Conservation (phyloP, 2,113 vertebrate species). For the Procavia capensis region DNA sequence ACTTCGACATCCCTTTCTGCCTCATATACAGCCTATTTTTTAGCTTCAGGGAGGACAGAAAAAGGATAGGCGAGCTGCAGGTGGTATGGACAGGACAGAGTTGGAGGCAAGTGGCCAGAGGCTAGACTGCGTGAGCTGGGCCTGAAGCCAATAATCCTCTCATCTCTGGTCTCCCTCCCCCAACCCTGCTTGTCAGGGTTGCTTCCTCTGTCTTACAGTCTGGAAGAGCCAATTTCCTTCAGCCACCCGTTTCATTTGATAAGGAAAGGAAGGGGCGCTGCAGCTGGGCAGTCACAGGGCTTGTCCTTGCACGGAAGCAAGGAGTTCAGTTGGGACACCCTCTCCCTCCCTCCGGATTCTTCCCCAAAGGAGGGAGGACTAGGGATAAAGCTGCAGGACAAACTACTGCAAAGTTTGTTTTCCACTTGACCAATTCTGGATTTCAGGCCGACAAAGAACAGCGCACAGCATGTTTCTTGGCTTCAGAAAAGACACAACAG, state of each 20-base stretch:
- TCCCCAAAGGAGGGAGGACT: background rate
- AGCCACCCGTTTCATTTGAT: conserved; percentile 42
- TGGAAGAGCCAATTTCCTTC: conserved; percentile 60
- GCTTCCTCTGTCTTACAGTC: conserved; percentile 43
- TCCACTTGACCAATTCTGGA: conserved; percentile 37
- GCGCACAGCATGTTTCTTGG: background rate
- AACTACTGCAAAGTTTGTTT: conserved; percentile 12
- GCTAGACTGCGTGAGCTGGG: background rate
- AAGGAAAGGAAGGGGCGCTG: background rate
- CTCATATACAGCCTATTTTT: no score
- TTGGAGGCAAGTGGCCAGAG: background rate
- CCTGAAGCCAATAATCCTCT: background rate
- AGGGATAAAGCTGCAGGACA: background rate
- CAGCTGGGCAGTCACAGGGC: background rate
- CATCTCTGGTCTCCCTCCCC: background rate
- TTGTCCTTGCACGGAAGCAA: background rate
- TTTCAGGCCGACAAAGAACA: background rate
- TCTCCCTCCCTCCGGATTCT: background rate
- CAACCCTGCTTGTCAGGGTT: background rate
- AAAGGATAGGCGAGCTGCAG: background rate
- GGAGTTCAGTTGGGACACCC: background rate
- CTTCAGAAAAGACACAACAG: background rate
- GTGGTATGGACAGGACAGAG: background rate
- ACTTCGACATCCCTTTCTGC: background rate
- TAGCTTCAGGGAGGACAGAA: no score